These are phyloP conservation scores for Lerista edwardsae DNA, from an alignment of 2,797 vertebrate species.

Conservation along the genomic window DNA sequence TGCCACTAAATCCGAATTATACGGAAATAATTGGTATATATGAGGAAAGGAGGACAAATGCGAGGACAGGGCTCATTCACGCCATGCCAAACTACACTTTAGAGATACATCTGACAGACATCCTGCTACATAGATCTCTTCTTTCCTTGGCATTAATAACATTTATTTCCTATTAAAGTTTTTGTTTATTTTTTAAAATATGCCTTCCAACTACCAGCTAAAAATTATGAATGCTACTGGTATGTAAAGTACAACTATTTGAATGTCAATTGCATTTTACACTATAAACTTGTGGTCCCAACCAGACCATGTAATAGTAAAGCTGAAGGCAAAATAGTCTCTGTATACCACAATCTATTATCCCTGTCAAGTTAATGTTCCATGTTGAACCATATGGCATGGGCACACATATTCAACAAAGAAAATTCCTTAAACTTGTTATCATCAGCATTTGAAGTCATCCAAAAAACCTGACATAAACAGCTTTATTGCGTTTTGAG, in stretches of 20 bases:
- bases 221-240: slow-evolving; percentile 82
- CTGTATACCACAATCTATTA: slow-evolving; percentile 88
- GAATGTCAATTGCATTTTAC: slow-evolving; percentile 80
- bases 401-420: slow-evolving; percentile 86
- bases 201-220: slow-evolving; percentile 74
- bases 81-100: background rate
- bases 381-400: slow-evolving; percentile 87
- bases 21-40: too few relatives aligned
- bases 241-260: slow-evolving; percentile 85
- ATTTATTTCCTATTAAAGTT: slow-evolving; percentile 75
- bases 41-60: background rate
- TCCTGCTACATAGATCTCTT: slow-evolving; percentile 53
- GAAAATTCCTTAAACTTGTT: slow-evolving; percentile 88
- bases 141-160: slow-evolving; percentile 64
- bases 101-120: background rate
- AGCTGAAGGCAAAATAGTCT: slow-evolving; percentile 86
- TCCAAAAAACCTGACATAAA: slow-evolving; percentile 85
- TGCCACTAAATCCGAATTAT: background rate
- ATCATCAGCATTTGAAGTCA: slow-evolving; percentile 87
- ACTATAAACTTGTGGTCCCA: slow-evolving; percentile 81
- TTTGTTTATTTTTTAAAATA: slow-evolving; percentile 54
- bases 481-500: slow-evolving; percentile 86
- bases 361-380: slow-evolving; percentile 90
- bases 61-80: background rate
- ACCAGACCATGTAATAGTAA: slow-evolving; percentile 84